Conservation (phyloP, 2,888 invertebrate species). For the Mellilla xanthometata region DNA sequence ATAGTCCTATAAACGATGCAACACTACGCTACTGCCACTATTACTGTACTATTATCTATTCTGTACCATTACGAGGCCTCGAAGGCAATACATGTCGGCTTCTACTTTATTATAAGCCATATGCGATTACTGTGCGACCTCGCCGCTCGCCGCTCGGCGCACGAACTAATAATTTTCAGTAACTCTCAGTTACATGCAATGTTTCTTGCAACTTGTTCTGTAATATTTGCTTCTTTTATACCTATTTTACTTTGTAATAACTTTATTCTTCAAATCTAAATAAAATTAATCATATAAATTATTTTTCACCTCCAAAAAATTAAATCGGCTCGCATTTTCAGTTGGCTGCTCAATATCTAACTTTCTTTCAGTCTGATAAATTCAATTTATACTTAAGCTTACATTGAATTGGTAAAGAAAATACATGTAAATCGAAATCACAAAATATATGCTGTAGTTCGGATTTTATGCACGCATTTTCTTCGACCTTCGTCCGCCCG, state of each 20-base stretch:
- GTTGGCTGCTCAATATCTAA: slow-evolving; percentile 2
- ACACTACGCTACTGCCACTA: slow-evolving; percentile 44
- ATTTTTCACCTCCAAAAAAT: no score
- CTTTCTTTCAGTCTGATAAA: slow-evolving; percentile 5
- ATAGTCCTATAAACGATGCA: slow-evolving; percentile 42
- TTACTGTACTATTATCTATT: slow-evolving; percentile 20
- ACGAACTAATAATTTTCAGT: slow-evolving; percentile 21
- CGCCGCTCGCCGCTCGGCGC: slow-evolving; percentile 14
- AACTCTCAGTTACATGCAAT: slow-evolving; percentile 7
- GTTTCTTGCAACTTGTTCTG: slow-evolving; percentile 1
- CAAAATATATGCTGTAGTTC: slow-evolving; percentile 7
- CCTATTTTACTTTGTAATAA: no score
- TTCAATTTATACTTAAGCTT: slow-evolving; percentile 3
- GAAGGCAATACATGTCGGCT: slow-evolving; percentile 49
- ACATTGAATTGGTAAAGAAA: not conserved
- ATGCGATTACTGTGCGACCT: slow-evolving; percentile 34
- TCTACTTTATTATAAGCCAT: slow-evolving; percentile 43
- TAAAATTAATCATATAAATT: no score
- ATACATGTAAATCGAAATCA: slow-evolving; percentile 5
- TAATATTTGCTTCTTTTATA: not conserved
- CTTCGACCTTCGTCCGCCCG: slow-evolving; percentile 25
- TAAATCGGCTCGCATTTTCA: no score
- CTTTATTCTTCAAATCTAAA: no score
- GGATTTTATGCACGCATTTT: slow-evolving; percentile 15
- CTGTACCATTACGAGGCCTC: slow-evolving; percentile 36